Base-by-base conservation (phyloP, 1,140 invertebrate genomes). In the Drosophila arawakana region DNA sequence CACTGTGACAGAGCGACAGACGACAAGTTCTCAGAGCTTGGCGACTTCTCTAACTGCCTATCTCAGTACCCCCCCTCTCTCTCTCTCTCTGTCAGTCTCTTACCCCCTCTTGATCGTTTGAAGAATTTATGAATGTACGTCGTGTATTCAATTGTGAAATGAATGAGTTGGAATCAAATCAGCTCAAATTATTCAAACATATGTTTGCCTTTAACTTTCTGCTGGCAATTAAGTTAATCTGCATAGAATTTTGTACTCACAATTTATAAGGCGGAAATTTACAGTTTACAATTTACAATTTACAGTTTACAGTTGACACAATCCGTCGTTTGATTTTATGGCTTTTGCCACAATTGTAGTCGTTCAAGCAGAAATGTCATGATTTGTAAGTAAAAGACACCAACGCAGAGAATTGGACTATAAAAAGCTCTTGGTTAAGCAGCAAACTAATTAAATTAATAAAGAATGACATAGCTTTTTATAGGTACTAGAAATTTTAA, bases 171-270 rank as follows among this genome's bases (percentile, higher is more conserved):
- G 37, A 81, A 76, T 81, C 58, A 81, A 76, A 70, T 46, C 76
- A 63, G 68, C 69, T 76, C 60, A 54, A 76, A 79, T 73, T 79
- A 74, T 68, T 67, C 71, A 76, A 88, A 80, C 79, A 83, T 78
- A 78, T 66, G 68, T 73, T 59, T 61, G 69, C 47, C 58, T 65
- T 52, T 52, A 50, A 62, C 67, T 37, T 39, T 13, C 13, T 37
- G 11, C 8, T 41, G 52, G 61, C 67, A 81, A 79, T 82, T 82
- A 82, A 81, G 61, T 30, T 66, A 70, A 88, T 88, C 81, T 86
- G 80, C 82, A 82, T 88, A 76, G 37, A 43, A 46, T 73, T 82
- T 71, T 73, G 76, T 63, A 49, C 60, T 37, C 41, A 57, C 15
- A 59, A 58, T 66, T 52, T 63, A 58, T 61, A 44, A 73, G 63